Percentiles rank a stretch among this genome's conserved stretches.
Evolutionary conservation across 2,113 vertebrate genomes (phyloP).

Genomic region (Pogonocichla stellata): DNA sequence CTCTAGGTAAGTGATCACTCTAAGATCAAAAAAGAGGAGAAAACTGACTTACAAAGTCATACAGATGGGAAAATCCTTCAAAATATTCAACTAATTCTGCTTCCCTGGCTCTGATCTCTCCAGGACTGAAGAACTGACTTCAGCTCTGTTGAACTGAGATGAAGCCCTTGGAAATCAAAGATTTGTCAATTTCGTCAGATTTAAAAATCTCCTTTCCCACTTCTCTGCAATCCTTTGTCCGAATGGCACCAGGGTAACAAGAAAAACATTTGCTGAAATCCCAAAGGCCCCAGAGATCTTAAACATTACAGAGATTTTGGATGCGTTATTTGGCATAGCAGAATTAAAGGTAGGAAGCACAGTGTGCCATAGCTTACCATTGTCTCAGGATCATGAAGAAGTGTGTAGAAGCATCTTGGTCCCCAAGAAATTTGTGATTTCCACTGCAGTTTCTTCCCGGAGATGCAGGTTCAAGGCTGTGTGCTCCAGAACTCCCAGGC

Average conservation of each 20-base stretch:
- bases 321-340: not conserved
- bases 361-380: not conserved
- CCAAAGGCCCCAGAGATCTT: not conserved
- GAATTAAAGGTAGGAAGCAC: not conserved
- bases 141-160: not conserved
- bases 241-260: not conserved
- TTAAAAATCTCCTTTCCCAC: not conserved
- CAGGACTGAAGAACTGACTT: not conserved
- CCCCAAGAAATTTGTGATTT: not conserved
- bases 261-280: not conserved
- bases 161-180: not conserved
- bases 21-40: not conserved
- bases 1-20: not conserved
- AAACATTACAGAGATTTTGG: not conserved
- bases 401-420: not conserved
- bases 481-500: not conserved
- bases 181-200: not conserved
- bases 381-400: not conserved
- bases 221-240: not conserved
- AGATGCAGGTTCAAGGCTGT: not conserved
- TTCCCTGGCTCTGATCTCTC: not conserved
- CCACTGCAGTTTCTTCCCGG: not conserved
- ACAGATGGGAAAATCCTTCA: not conserved
- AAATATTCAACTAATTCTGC: not conserved
- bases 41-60: not conserved